Evolutionary conservation across 2,888 invertebrate genomes (phyloP), one percentile per base, ranked within the genome.

Genomic region (Ganaspis brasiliensis): DNA sequence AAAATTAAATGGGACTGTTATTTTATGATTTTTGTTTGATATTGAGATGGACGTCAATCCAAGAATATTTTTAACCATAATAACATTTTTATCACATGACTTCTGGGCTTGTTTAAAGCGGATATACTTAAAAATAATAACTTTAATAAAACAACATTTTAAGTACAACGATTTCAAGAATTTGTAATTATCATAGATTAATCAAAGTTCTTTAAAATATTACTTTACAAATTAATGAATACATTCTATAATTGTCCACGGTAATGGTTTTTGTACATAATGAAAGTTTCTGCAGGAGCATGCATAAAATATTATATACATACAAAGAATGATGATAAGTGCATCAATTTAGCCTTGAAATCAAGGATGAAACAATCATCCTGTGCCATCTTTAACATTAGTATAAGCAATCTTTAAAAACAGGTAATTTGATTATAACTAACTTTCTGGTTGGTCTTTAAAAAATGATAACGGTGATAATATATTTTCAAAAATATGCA

Each of bases 261-360:
- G 31, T 31, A 31, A 59, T 56, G 74, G 19, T 77, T 77, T 73
- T 67, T 16, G 70, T 73, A 73, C 67, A 73, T 57, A 37, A 76
- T 67, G 73, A 52, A 21, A 55, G 73, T 8, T 61, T 78, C 57
- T 73, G 74, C 75, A 72, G 78, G 74, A 59, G 24, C 57, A n/a
- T 61, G 61, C 35, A 61, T 31, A 61, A 10, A 14, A 61, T 37
- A 35, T 31, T 61, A 82, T 85, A 16, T 59, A 24, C 37, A 61
- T 19, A 61, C 19, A 61, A 61, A 35, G 35, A 37, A 35, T 31
- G 57, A 59, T 59, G 31, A 59, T 67, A 67, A 24, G 63, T 67
- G 63, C 40, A 67, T 67, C 21, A 21, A 67, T 67, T 21, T 40
- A 37, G 63, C 63, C 63, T 67, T 67, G 37, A 67, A 40, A 21